Conservation (phyloP, 1,140 invertebrate species). For the Drosophila bifasciata region DNA sequence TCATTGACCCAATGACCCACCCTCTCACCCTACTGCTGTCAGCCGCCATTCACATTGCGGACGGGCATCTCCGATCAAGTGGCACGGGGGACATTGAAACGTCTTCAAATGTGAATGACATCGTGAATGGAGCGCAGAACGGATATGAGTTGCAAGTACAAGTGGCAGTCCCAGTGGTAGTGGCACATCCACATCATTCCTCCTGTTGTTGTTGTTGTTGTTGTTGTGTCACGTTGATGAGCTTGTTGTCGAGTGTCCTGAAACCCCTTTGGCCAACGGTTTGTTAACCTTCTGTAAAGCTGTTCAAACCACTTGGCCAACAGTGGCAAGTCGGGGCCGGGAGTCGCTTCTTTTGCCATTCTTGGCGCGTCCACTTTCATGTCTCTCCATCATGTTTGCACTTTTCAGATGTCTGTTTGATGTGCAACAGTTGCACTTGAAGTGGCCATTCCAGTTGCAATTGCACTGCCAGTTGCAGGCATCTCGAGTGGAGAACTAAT, state of each 20-base stretch:
- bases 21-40: not conserved
- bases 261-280: conserved; percentile 11
- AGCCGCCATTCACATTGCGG: not conserved
- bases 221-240: conserved; percentile 57
- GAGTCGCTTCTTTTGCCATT: conserved; percentile 34
- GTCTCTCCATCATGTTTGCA: conserved; percentile 56
- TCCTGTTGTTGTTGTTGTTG: conserved; percentile 40
- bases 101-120: conserved; percentile 49
- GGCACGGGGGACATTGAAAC: conserved; percentile 43
- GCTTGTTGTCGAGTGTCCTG: conserved; percentile 58
- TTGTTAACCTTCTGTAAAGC: conserved; percentile 63
- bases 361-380: conserved; percentile 54
- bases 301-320: conserved; percentile 44
- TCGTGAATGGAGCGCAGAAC: conserved; percentile 30
- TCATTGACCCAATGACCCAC: conserved; percentile 21
- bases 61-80: conserved; percentile 32
- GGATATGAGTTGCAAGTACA: conserved; percentile 52
- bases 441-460: conserved; percentile 45
- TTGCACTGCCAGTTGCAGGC: conserved; percentile 2
- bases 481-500: not conserved
- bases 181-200: conserved; percentile 43
- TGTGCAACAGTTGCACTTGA: conserved; percentile 75
- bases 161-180: no score
- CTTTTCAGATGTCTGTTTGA: conserved; percentile 60
- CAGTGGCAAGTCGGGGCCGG: conserved; percentile 31